Conservation (phyloP, 2,888 invertebrate genomes). For the Tyria jacobaeae region DNA sequence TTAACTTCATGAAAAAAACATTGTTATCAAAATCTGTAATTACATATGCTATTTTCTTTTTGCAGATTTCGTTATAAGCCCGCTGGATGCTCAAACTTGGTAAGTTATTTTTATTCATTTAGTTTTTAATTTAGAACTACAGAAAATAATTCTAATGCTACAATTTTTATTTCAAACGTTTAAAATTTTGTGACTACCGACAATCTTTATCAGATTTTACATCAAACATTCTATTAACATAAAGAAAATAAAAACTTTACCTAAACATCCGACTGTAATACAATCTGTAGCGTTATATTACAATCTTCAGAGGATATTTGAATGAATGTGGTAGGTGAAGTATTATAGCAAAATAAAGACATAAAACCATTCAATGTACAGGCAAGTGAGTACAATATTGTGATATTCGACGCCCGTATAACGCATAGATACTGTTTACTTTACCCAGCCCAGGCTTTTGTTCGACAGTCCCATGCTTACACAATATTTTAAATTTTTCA, state of each 20-base stretch:
- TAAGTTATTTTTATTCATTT: conserved; percentile 24
- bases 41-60: conserved; percentile 19
- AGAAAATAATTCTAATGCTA: neutral
- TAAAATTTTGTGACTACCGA: neutral
- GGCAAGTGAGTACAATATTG: conserved; percentile 45
- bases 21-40: neutral
- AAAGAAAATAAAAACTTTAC: conserved; percentile 18
- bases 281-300: conserved; percentile 20
- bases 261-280: conserved; percentile 21
- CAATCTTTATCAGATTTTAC: neutral
- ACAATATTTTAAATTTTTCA: conserved; percentile 32
- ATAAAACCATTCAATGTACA: conserved; percentile 20
- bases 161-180: neutral
- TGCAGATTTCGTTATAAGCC: conserved; percentile 30
- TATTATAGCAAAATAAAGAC: conserved; percentile 35
- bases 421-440: conserved; percentile 55
- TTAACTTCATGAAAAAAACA: too few relatives aligned
- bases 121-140: too few relatives aligned
- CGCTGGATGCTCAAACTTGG: conserved; percentile 24
- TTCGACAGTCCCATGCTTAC: conserved; percentile 18
- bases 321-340: conserved; percentile 23
- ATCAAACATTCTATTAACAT: neutral
- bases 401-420: conserved; percentile 59
- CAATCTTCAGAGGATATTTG: conserved; percentile 37
- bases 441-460: conserved; percentile 37